These are phyloP conservation scores for Lycophotia porphyrea DNA, from an alignment of 2,888 invertebrate species.

Conservation along the genomic window DNA sequence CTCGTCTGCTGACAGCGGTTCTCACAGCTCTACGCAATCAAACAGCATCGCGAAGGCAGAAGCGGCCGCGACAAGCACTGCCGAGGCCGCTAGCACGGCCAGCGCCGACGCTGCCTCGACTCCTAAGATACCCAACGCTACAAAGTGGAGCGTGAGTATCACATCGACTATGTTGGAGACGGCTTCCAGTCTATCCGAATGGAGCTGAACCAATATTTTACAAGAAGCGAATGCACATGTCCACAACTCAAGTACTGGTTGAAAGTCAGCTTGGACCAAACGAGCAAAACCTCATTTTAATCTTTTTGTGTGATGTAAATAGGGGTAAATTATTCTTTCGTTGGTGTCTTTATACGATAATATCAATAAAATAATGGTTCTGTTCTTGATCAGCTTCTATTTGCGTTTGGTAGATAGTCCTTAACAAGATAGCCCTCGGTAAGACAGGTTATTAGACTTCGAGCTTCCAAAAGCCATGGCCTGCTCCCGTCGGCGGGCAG, in stretches of 20 bases:
- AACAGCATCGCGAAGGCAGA: conserved; percentile 59
- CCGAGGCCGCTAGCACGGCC: conserved; percentile 49
- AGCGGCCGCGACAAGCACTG: conserved; percentile 41
- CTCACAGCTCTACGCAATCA: conserved; percentile 22
- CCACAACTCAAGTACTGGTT: not conserved
- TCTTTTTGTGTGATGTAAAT: not conserved
- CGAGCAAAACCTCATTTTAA: not conserved
- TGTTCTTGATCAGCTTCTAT: not conserved
- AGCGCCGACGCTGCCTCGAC: conserved; percentile 48
- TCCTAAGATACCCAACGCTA: conserved; percentile 79
- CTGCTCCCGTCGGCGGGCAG: not conserved
- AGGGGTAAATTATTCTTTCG: not conserved
- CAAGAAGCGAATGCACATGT: not conserved
- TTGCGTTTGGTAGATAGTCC: not conserved
- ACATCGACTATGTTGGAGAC: too few relatives aligned
- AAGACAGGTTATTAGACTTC: not conserved
- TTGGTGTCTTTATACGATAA: not conserved
- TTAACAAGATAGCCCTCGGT: not conserved
- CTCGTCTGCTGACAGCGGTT: conserved; percentile 87
- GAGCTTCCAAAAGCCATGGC: not conserved
- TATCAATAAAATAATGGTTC: not conserved
- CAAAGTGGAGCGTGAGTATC: conserved; percentile 84
- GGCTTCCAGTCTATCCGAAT: not conserved
- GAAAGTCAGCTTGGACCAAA: not conserved
- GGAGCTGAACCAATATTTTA: not conserved